Evolutionary conservation across 2,888 invertebrate species (phyloP), one percentile per base, ranked within the genome.

Genomic region (Exephanes ischioxanthus): DNA sequence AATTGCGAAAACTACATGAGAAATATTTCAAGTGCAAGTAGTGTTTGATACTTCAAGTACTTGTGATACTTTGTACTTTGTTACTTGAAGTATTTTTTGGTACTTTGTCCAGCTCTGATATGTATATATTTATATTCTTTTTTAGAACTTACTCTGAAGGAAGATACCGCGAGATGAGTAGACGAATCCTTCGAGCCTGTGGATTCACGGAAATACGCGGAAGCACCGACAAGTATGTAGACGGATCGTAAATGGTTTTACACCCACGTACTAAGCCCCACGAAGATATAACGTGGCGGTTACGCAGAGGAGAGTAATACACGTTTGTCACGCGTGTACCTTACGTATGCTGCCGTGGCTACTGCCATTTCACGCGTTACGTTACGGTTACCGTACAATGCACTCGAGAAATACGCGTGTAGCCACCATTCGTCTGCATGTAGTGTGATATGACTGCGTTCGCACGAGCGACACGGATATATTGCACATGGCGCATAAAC

Each of bases 311-410:
- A 66, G 53, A 37, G 66, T 66, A 67, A 77, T 63, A 61, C 45
- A 16, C 79, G 79, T 80, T 72, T 80, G 79, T 80, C 79, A 79
- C 48, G 61, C 61, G 22, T 61, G 58, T 63, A 41, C 55, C 61
- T 58, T 58, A 51, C 61, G 30, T 55, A 70, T 48, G 61, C 33
- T 22, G 48, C 19, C n/a, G 37, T 30, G 4, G 3, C 26, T 22
- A n/a, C 26, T 58, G 58, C 26, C 41, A 14, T 19, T 51, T 33
- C 73, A 67, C 51, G n/a, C 16, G 63, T 75, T 63, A 63, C 22
- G 48, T 51, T 63, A 37, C 73, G 73, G 22, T 73, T 26, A 33
- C 22, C 30, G 51, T 26, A 30, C 61, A 61, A 45, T 45, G 37
- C 45, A 45, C 61, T 61, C 48, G 48, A 61, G 61, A 75, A 63